These are phyloP conservation scores for Autographa pulchrina DNA, from an alignment of 2,888 invertebrate species.

Conservation along the genomic window DNA sequence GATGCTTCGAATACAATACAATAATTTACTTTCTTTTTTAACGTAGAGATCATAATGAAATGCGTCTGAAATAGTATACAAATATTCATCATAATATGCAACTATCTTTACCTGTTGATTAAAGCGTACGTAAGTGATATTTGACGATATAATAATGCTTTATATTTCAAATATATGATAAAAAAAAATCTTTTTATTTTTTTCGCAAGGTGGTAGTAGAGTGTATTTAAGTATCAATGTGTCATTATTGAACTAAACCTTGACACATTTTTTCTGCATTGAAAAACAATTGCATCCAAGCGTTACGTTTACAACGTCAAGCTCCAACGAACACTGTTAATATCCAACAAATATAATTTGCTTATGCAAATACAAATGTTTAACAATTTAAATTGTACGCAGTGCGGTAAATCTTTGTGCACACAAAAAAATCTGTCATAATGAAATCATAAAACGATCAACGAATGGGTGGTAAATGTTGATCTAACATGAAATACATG, in stretches of 20 bases:
- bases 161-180: too few species aligned
- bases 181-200: too few species aligned
- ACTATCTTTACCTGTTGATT: neutral
- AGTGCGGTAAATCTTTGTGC: slow-evolving; percentile 6
- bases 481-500: slow-evolving; percentile 25
- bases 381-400: slow-evolving; percentile 31
- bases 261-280: slow-evolving; percentile 44
- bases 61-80: neutral
- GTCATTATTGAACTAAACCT: slow-evolving; percentile 47
- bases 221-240: neutral
- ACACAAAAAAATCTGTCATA: slow-evolving; percentile 27
- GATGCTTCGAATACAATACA: neutral
- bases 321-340: slow-evolving; percentile 40
- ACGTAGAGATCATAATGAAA: neutral
- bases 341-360: slow-evolving; percentile 43
- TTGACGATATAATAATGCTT: too few species aligned
- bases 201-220: too few species aligned
- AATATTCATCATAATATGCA: neutral
- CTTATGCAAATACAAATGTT: slow-evolving; percentile 35
- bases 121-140: neutral
- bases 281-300: slow-evolving; percentile 42
- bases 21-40: neutral
- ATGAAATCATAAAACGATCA: slow-evolving; percentile 27
- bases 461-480: slow-evolving; percentile 14
- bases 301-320: slow-evolving; percentile 32